phyloP scores from a whole-genome alignment of 2,113 vertebrate species.

The Tychaedon coryphoeus region DNA sequence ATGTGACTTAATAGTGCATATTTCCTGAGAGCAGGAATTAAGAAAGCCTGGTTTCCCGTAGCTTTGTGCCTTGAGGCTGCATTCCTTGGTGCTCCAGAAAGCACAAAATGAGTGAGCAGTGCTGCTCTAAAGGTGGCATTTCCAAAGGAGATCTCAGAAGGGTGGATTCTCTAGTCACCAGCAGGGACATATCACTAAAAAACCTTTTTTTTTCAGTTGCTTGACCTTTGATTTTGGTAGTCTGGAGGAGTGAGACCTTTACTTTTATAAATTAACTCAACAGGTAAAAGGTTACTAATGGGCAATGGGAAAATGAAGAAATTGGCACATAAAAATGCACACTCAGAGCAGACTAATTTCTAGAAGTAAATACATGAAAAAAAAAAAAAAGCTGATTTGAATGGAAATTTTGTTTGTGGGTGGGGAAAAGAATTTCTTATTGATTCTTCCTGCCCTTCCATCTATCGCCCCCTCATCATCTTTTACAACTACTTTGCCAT shows the following conservation, averaged over 20 bases:
- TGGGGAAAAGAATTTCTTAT: background rate
- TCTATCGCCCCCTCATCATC: background rate
- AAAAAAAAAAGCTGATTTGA: rapidly evolving
- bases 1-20: background rate
- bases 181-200: background rate
- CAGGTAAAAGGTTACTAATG: background rate
- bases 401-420: background rate
- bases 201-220: background rate
- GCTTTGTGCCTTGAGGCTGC: background rate
- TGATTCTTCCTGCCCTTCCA: background rate
- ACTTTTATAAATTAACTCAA: background rate
- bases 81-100: background rate
- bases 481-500: background rate
- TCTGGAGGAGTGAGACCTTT: background rate
- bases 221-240: background rate
- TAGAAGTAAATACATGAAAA: background rate
- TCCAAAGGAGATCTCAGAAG: background rate
- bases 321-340: rapidly evolving
- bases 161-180: background rate
- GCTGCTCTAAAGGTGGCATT: background rate
- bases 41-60: background rate
- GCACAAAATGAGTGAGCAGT: background rate
- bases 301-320: background rate
- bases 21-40: background rate
- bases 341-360: background rate